Evolutionary conservation across 2,888 invertebrate species (phyloP).

Genomic region (Drosophila formosana): DNA sequence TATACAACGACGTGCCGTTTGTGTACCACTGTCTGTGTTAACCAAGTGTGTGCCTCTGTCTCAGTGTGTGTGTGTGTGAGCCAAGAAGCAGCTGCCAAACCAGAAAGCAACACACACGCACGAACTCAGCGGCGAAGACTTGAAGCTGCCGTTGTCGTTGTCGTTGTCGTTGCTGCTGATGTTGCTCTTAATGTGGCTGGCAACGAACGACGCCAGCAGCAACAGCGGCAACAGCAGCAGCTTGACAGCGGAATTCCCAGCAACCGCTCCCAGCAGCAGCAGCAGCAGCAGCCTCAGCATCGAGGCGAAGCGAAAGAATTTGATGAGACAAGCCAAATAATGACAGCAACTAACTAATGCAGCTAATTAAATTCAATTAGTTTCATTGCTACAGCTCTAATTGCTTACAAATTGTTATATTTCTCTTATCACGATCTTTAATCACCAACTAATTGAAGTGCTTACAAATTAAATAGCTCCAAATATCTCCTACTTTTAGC

Average conservation of each 20-base stretch:
- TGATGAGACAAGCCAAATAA: constrained; percentile 42
- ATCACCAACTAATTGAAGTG: not conserved
- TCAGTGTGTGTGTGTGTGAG: constrained; percentile 35
- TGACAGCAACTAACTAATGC: constrained; percentile 3
- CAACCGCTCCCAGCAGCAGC: constrained; percentile 37
- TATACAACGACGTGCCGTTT: constrained; percentile 74
- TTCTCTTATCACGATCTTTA: not conserved
- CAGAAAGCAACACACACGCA: constrained; percentile 62
- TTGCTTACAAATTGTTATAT: not conserved
- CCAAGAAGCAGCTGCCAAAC: constrained; percentile 75
- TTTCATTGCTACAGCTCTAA: not conserved
- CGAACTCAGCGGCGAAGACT: constrained; percentile 22
- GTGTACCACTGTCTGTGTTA: constrained; percentile 17
- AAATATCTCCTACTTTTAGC: too few relatives aligned
- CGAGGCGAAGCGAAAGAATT: constrained; percentile 50
- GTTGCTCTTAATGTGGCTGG: constrained; percentile 48
- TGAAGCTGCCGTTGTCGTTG: constrained; percentile 13
- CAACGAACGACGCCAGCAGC: constrained; percentile 53
- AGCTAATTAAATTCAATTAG: not conserved
- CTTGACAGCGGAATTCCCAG: constrained; percentile 50
- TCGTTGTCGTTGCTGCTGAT: constrained; percentile 23
- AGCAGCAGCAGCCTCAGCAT: constrained; percentile 20
- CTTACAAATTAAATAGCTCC: not conserved
- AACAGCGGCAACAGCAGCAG: constrained; percentile 20
- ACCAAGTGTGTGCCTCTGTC: constrained; percentile 7